Evolutionary conservation across 1,140 invertebrate genomes (phyloP).

Genomic region (Littorina saxatilis): DNA sequence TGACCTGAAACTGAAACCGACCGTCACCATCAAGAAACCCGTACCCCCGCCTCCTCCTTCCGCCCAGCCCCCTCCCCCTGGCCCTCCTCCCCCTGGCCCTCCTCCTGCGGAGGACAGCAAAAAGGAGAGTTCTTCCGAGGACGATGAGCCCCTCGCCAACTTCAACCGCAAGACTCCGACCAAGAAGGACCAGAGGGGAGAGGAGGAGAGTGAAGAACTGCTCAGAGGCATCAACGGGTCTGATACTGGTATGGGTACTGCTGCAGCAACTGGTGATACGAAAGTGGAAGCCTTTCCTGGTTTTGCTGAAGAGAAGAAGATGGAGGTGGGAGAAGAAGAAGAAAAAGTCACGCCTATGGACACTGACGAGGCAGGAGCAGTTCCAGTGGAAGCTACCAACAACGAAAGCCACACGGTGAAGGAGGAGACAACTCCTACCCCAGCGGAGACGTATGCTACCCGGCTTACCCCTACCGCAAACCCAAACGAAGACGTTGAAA

Average conservation of each 20-base stretch:
- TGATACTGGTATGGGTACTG: too few relatives aligned
- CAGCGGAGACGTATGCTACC: neutral
- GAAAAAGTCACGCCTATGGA: conserved; percentile 3
- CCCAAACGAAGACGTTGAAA: neutral
- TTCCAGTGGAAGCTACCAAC: neutral
- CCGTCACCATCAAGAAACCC: conserved; percentile 3
- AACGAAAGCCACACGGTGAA: neutral
- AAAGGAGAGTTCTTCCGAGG: conserved; percentile 24
- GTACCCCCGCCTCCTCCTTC: neutral
- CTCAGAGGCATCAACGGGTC: too few relatives aligned
- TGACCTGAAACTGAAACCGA: conserved; percentile 15
- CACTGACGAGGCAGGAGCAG: neutral
- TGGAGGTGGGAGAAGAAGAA: neutral
- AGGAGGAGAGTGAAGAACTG: neutral
- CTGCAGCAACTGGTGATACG: too few relatives aligned
- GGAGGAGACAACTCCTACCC: neutral
- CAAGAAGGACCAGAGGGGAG: neutral
- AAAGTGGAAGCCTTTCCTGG: too few relatives aligned
- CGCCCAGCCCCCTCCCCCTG: too few relatives aligned
- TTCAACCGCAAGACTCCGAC: conserved; percentile 17
- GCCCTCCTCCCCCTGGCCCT: too few relatives aligned
- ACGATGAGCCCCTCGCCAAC: conserved; percentile 30
- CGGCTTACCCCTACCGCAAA: neutral
- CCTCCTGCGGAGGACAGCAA: neutral
- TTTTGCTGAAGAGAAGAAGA: conserved; percentile 2